phyloP scores from a whole-genome alignment of 1,140 invertebrate species.

The Pogonognathellus flavescens region DNA sequence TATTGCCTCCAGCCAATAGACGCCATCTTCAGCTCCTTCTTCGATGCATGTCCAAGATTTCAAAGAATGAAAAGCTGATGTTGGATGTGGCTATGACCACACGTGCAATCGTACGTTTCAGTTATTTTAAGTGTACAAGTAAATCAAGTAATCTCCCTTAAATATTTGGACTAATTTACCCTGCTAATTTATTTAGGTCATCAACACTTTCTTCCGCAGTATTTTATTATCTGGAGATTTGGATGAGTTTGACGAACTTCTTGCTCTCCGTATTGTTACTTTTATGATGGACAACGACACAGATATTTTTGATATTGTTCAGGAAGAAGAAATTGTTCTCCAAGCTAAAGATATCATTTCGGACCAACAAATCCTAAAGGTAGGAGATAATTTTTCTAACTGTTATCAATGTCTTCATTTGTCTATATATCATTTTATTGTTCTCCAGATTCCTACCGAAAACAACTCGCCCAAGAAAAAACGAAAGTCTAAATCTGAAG shows the following conservation, averaged over 20 bases:
- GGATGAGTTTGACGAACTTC: conserved; percentile 63
- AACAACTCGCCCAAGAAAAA: conserved; percentile 7
- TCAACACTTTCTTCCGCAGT: conserved; percentile 62
- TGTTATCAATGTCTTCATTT: neutral
- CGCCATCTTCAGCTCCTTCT: conserved; percentile 65
- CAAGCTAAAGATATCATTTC: conserved; percentile 60
- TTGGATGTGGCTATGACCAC: conserved; percentile 63
- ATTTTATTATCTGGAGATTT: conserved; percentile 51
- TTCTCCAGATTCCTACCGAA: neutral
- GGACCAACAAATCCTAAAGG: conserved; percentile 61
- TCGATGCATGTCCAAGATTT: conserved; percentile 63
- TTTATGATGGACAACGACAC: conserved; percentile 65
- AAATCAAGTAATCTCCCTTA: too few relatives aligned
- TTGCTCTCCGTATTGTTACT: conserved; percentile 64
- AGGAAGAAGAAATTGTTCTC: conserved; percentile 46
- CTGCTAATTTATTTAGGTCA: conserved; percentile 53
- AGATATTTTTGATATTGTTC: conserved; percentile 60
- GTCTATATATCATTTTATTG: neutral
- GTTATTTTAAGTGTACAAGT: conserved; percentile 1
- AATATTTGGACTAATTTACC: conserved; percentile 27
- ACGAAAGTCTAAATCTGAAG: neutral
- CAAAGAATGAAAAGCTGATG: conserved; percentile 65
- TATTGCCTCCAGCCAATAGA: conserved; percentile 58
- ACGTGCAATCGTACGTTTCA: conserved; percentile 60
- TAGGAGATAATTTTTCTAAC: neutral